Evolutionary conservation across 2,113 vertebrate genomes (phyloP).

Genomic region (Amphiprion ocellaris): DNA sequence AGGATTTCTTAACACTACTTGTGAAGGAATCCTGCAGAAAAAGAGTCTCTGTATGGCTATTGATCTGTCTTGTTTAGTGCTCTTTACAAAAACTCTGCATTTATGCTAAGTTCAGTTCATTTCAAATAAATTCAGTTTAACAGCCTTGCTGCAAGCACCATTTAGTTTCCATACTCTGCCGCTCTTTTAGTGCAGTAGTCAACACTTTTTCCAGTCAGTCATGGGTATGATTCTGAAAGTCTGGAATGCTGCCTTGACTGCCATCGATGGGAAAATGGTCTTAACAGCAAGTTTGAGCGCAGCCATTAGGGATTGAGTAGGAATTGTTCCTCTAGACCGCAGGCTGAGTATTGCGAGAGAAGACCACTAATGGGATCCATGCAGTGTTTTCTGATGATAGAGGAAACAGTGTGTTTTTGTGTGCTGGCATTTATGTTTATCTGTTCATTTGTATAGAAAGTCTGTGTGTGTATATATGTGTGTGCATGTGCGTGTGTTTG

Average conservation of each 20-base stretch:
- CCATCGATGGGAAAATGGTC: constrained; percentile 56
- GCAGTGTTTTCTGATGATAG: constrained; percentile 56
- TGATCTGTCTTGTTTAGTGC: constrained; percentile 7
- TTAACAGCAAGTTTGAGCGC: constrained; percentile 58
- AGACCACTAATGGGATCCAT: constrained; percentile 82
- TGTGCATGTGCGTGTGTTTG: constrained; percentile 2
- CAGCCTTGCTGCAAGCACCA: constrained; percentile 8
- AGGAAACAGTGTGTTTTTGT: constrained; percentile 50
- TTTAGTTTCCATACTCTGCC: constrained; percentile 43
- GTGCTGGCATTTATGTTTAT: constrained; percentile 16
- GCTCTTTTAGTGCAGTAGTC: constrained; percentile 32
- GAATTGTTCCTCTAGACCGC: constrained; percentile 74
- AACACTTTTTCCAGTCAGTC: constrained; percentile 59
- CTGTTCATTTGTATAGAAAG: constrained; percentile 18
- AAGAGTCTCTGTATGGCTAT: neutral
- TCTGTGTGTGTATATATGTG: constrained; percentile 21
- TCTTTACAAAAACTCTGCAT: constrained; percentile 5
- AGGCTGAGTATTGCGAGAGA: constrained; percentile 60
- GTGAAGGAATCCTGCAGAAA: constrained; percentile 4
- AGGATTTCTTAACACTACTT: neutral
- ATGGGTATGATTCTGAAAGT: constrained; percentile 55
- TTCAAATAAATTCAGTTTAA: constrained; percentile 9
- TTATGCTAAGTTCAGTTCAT: neutral
- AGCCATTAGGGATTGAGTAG: constrained; percentile 68
- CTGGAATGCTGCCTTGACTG: constrained; percentile 63